Base-by-base conservation (phyloP, 2,888 invertebrate genomes). In the Andrena bucephala region DNA sequence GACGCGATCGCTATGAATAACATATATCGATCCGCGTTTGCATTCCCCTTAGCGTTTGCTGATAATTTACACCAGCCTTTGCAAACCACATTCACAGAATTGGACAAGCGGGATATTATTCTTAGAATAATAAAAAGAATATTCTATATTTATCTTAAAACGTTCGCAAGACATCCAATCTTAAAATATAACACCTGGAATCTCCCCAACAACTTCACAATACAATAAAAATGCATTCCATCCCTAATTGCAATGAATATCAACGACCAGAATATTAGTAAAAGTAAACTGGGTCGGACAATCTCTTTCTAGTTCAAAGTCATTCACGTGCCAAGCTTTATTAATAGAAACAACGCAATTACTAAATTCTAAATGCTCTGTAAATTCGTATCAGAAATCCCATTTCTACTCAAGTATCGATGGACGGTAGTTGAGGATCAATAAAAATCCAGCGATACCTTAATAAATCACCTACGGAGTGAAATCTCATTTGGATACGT, bases 231-330 rank as follows among this genome's bases (percentile, higher is more conserved):
- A 52, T 24, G 6, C 42, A 13, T 13, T 5, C 6, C 52, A 20
- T 29, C 29, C 36, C 6, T 8, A 0, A 6, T 57, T 24, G 29
- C 24, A 65, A 59, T 24, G 77, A 77, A 77, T 42, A 48, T 33
- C 29, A 29, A 50, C 27, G 4, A 31, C 2, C 5, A 8, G n/a
- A 13, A 20, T 24, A n/a, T 10, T 33, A 36, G 27, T 5, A 10
- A 50, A 66, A 36, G 62, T 24, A 20, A 75, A 62, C 20, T 33
- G 13, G 31, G 62, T 62, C 29, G 54, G 6, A n/a, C 29, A 7
- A 62, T 67, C n/a, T 54, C 33, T 54, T 31, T 57, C 77, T 33
- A 52, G 71, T 71, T 68, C 63, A 75, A 75, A 78, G 75, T 63
- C 54, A n/a, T 7, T 42, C 8, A 0, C 20, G 36, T 48, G 67